Evolutionary conservation across 2,113 vertebrate species (phyloP), one percentile per base, ranked within the genome.

Genomic region (Amphilophus citrinellus): DNA sequence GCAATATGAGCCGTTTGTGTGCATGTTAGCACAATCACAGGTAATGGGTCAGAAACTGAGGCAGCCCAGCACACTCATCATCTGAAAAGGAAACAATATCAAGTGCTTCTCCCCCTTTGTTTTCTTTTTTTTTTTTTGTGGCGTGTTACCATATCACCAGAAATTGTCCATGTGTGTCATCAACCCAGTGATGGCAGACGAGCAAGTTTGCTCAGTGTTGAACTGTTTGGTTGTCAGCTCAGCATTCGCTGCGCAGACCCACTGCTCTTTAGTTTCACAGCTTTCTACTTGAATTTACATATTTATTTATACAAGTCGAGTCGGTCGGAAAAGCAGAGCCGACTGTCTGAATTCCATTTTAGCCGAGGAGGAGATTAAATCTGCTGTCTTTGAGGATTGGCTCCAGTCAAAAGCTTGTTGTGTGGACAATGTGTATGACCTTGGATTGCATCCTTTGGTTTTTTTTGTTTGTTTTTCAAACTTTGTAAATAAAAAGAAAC

Each of bases 401-500:
- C 84, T 86, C 61, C 68, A n/a, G 84, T 92, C 78, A 83, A 91
- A 30, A 91, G 91, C 76, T 87, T 93, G 80, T 90, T 84, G 84
- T 90, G 83, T 91, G 61, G 88, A 89, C 78, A 79, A 89, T 84
- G 84, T 92, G 90, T 93, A 77, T 91, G 88, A 92, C 77, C 62
- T 83, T 81, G 80, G 82, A 93, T 90, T 82, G 79, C 88, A 91
- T 87, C 89, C 53, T 88, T 87, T 22, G 1, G 22, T 22, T 22
- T 22, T 84, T 75, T 62, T 78, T 37, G 44, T 80, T 82, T 81
- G n/a, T 56, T 79, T 94, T 94, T 89, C 77, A 77, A 91, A 91
- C 61, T 94, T 95, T 95, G 94, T 95, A 93, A 96, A 96, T 95
- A 94, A 96, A 95, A 92, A 71, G 50, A 91, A 91, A 94, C 86